Evolutionary conservation across 2,113 vertebrate species (phyloP).

Genomic region (Mugil cephalus): DNA sequence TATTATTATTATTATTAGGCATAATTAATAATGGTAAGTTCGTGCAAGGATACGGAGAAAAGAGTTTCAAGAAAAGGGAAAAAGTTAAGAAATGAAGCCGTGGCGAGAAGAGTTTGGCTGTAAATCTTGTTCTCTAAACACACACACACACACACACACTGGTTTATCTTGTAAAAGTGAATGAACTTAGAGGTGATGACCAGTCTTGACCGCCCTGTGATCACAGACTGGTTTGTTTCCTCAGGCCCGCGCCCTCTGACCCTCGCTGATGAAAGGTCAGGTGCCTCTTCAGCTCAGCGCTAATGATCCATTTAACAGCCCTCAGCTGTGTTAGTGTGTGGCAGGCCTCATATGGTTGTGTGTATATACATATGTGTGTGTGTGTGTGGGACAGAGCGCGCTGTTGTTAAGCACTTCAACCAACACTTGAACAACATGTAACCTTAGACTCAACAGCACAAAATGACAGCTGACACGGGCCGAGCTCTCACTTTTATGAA

Average conservation of each 20-base stretch:
- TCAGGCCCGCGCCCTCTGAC: slow-evolving; percentile 86
- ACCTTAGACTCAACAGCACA: slow-evolving; percentile 31
- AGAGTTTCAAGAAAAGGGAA: background rate
- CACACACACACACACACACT: slow-evolving; percentile 22
- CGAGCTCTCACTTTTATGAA: slow-evolving; percentile 36
- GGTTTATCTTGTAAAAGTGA: slow-evolving; percentile 77
- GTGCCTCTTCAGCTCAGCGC: slow-evolving; percentile 81
- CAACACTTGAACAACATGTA: slow-evolving; percentile 48
- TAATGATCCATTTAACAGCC: slow-evolving; percentile 93
- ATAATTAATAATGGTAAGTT: slow-evolving; percentile 9
- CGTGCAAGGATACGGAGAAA: background rate
- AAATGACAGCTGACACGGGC: slow-evolving; percentile 54
- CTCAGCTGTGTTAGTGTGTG: slow-evolving; percentile 48
- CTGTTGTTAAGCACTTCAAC: slow-evolving; percentile 42
- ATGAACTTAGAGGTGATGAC: slow-evolving; percentile 74
- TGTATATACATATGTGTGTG: slow-evolving; percentile 9
- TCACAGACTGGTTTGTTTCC: slow-evolving; percentile 88
- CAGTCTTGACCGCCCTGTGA: slow-evolving; percentile 82
- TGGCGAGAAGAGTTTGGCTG: background rate
- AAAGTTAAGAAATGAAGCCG: background rate
- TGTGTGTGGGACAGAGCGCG: slow-evolving; percentile 10
- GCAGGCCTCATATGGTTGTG: slow-evolving; percentile 13
- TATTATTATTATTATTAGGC: slow-evolving; percentile 6
- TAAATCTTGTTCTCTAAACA: background rate
- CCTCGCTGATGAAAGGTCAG: slow-evolving; percentile 70